Conservation (phyloP, 2,888 invertebrate genomes). For the Scaptomyza polygonia region DNA sequence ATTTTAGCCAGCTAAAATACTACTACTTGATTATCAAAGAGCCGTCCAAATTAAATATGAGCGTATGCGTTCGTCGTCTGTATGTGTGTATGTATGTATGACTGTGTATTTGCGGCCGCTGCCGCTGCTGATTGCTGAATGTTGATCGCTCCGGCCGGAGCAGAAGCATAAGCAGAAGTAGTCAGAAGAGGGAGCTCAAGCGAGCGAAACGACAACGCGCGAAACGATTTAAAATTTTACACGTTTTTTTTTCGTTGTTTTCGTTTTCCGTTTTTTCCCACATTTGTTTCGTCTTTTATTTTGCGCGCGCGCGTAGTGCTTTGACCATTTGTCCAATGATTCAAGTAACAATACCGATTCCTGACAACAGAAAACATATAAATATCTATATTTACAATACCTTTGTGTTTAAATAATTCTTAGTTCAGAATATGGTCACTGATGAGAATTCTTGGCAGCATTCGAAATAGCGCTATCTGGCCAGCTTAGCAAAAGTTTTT, state of each 20-base stretch:
- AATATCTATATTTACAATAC: background rate
- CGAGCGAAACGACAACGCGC: constrained; percentile 66
- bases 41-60: constrained; percentile 8
- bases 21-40: constrained; percentile 8
- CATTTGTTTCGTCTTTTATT: constrained; percentile 33
- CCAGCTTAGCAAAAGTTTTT: background rate
- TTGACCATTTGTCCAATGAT: constrained; percentile 14
- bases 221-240: constrained; percentile 31
- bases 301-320: constrained; percentile 52
- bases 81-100: background rate
- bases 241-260: constrained; percentile 16
- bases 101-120: background rate
- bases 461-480: background rate
- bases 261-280: constrained; percentile 13
- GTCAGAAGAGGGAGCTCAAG: constrained; percentile 61
- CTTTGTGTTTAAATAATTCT: background rate
- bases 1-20: constrained; percentile 3
- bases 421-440: constrained; percentile 1
- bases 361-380: constrained; percentile 8
- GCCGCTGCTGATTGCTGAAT: background rate
- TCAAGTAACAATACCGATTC: constrained; percentile 13
- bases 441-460: constrained; percentile 2
- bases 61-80: constrained; percentile 5
- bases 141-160: background rate
- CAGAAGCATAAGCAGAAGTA: constrained; percentile 32